A percentile compares a stretch with the other conserved stretches of the same genome.
Conservation (phyloP, 2,888 invertebrate species). For the Capitulum mitella region DNA sequence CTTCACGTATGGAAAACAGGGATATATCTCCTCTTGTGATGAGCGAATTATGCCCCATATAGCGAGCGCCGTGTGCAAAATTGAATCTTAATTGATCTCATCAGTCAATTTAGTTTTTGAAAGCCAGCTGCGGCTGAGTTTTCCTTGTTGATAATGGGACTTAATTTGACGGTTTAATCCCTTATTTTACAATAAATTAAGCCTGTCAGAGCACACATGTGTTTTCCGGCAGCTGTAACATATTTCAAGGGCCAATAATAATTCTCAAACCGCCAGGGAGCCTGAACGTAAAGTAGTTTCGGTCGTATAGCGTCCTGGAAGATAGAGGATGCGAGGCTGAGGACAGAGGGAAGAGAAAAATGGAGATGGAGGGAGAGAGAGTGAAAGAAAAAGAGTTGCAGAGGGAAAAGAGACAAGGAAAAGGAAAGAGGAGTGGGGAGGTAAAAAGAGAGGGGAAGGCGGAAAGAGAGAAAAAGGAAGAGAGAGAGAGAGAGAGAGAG, state of each 20-base stretch:
- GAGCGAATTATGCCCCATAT: not conserved
- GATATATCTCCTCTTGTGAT: not conserved
- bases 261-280: not conserved
- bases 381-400: not conserved
- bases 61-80: not conserved
- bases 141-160: not conserved
- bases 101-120: not conserved
- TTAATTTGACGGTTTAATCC: not conserved
- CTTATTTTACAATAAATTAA: not conserved
- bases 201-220: not conserved
- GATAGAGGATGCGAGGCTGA: not conserved
- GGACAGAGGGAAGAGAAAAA: not conserved
- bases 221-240: not conserved
- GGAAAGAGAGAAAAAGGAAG: not conserved
- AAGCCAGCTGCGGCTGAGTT: not conserved
- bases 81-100: not conserved
- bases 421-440: not conserved
- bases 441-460: not conserved
- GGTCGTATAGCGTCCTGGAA: not conserved
- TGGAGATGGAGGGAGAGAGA: not conserved
- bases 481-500: not conserved
- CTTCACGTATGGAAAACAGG: not conserved
- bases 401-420: not conserved
- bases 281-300: not conserved
- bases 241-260: not conserved